A percentile compares a stretch with the other conserved stretches of the same genome.
These are phyloP conservation scores for Pomatorhinus ruficollis DNA, from an alignment of 2,113 vertebrate species.

Conservation along the genomic window DNA sequence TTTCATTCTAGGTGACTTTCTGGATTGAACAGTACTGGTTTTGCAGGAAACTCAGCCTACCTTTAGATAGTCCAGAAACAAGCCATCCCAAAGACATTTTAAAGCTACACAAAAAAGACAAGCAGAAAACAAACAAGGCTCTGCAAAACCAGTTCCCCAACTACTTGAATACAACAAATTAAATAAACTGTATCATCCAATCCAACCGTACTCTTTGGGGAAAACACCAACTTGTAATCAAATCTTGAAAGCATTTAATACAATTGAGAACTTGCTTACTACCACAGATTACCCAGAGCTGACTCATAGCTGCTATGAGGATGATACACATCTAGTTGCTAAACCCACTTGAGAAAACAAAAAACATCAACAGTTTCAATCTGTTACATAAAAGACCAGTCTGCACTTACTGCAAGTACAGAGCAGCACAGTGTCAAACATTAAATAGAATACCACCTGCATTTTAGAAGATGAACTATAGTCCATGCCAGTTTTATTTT, in stretches of 20 bases:
- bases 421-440: background rate
- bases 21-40: background rate
- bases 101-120: background rate
- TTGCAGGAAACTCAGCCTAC: background rate
- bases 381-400: background rate
- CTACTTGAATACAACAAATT: background rate
- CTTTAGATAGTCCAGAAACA: background rate
- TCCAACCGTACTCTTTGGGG: background rate
- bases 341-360: slow-evolving; percentile 7
- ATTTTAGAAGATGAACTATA: background rate
- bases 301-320: background rate
- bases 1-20: background rate
- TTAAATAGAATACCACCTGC: background rate
- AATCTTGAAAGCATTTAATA: background rate
- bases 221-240: background rate
- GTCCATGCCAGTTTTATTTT: background rate
- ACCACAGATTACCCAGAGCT: background rate
- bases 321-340: background rate
- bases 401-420: background rate
- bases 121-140: background rate
- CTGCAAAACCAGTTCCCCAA: background rate
- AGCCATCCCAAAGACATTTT: background rate
- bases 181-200: background rate
- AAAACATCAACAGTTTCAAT: background rate
- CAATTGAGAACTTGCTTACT: background rate